Evolutionary conservation across 2,888 invertebrate genomes (phyloP), one percentile per base, ranked within the genome.

Genomic region (Trypoxylon attenuatum): DNA sequence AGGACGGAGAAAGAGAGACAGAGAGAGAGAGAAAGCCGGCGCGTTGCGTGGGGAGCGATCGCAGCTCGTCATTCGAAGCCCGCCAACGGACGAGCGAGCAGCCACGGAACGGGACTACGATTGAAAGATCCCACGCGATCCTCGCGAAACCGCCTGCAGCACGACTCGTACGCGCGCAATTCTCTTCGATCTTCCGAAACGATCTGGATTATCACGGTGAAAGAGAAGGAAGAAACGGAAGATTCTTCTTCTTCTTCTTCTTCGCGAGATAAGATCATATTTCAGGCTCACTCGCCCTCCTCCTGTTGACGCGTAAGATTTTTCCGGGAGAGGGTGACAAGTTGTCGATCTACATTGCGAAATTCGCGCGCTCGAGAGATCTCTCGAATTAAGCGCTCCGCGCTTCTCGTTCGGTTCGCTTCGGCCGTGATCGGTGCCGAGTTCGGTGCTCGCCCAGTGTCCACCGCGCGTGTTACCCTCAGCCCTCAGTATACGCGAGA

Each of bases 31-130:
- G 62, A 67, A 64, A 56, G 69, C 57, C 62, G 68, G 68, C 61
- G 68, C 55, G 73, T 75, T 73, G 79, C 71, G 81, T 80, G 81
- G 82, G 82, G 81, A 82, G 78, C 74, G 77, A 81, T 77, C 80
- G 76, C 73, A 77, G 80, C 77, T 77, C 82, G 81, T 82, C 85
- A 85, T 85, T 85, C 85, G 84, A 85, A 85, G 85, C 85, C 85
- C 85, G 85, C 85, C 84, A 85, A 85, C 85, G 84, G 85, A 82
- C 83, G 85, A 83, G 85, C 85, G 85, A 84, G 82, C 84, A 85
- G 76, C 84, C 78, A 80, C 81, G 81, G 79, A 71, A 81, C 78
- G 75, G 82, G 82, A 81, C 73, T 75, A 73, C 81, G 78, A 77
- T 80, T 75, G 62, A 76, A 64, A 55, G 64, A 66, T 73, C 38